Conservation (phyloP, 2,888 invertebrate genomes). For the Oligia latruncula region DNA sequence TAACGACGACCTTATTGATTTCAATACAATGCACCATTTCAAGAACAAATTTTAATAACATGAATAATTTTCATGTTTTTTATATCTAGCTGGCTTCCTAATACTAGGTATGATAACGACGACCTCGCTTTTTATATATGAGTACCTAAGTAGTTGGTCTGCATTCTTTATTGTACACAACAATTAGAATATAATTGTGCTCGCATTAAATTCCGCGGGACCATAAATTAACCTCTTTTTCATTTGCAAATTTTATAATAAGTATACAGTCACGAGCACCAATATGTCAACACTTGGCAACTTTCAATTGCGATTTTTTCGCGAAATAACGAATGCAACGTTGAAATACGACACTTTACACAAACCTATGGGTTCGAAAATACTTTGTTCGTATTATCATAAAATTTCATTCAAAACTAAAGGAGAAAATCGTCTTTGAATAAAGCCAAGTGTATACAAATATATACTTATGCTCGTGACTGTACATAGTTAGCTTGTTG, state of each 20-base stretch:
- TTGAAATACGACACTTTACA: too few relatives aligned
- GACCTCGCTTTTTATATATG: slow-evolving; percentile 38
- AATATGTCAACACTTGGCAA: too few relatives aligned
- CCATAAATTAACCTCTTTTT: neutral
- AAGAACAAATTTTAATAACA: slow-evolving; percentile 46
- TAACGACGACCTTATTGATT: slow-evolving; percentile 50
- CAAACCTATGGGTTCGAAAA: too few relatives aligned
- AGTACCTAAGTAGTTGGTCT: neutral
- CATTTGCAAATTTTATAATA: neutral
- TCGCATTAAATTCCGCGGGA: neutral
- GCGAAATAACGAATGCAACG: too few relatives aligned
- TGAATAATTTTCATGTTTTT: slow-evolving; percentile 56
- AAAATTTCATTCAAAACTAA: too few relatives aligned
- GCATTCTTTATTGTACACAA: neutral
- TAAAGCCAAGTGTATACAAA: too few relatives aligned
- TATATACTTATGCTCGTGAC: too few relatives aligned
- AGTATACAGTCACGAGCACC: too few relatives aligned
- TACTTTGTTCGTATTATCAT: too few relatives aligned
- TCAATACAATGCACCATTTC: slow-evolving; percentile 50
- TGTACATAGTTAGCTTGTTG: neutral
- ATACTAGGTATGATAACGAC: slow-evolving; percentile 39
- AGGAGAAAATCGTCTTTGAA: too few relatives aligned
- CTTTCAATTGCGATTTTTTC: too few relatives aligned
- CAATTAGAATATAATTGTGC: slow-evolving; percentile 5
- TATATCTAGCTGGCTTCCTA: slow-evolving; percentile 36